Evolutionary conservation across 2,797 vertebrate genomes (phyloP), one percentile per base, ranked within the genome.

Genomic region (Babyrousa celebensis): DNA sequence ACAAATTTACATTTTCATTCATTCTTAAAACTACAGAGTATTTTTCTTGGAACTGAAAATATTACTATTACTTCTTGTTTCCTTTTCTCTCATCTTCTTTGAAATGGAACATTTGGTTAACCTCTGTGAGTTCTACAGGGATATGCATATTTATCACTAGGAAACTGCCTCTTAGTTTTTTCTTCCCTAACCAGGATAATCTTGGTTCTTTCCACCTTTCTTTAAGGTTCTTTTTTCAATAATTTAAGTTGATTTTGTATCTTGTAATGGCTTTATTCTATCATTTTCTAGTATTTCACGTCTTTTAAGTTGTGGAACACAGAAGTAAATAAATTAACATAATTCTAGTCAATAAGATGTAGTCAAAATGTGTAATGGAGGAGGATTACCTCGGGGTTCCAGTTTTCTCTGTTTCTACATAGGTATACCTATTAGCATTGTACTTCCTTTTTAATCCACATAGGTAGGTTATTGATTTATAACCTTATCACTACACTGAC

Each of bases 381-480:
- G 20, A 72, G 40, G 48, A 72, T 40, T 56, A 77, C 1, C 48
- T 72, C 6, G 72, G 32, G 29, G 14, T 84, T 79, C 52, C 65
- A 84, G 27, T 70, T 70, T 48, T 85, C 4, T 84, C 74, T 90
- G 12, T 72, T 82, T 94, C 75, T 79, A 80, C 17, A 62, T 48
- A 10, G 43, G 9, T 94, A 78, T 2, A 84, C 3, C 77, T 7
- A 43, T 36, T 82, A 90, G n/a, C 23, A 65, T 0, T 58, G 4
- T 48, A 54, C 77, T 96, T 95, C 29, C 52, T 90, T 92, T 96
- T 92, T 65, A 96, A 77, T 29, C n/a, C 68, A 83, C 23, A 88
- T 15, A 94, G 27, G 52, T 68, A 88, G 12, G n/a, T 11, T 95
- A 7, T 3, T 94, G 40, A 92, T 32, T 84, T 90, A 88, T 43